These are phyloP conservation scores for Aplodontia rufa DNA, from an alignment of 2,113 vertebrate genomes.

Conservation along the genomic window DNA sequence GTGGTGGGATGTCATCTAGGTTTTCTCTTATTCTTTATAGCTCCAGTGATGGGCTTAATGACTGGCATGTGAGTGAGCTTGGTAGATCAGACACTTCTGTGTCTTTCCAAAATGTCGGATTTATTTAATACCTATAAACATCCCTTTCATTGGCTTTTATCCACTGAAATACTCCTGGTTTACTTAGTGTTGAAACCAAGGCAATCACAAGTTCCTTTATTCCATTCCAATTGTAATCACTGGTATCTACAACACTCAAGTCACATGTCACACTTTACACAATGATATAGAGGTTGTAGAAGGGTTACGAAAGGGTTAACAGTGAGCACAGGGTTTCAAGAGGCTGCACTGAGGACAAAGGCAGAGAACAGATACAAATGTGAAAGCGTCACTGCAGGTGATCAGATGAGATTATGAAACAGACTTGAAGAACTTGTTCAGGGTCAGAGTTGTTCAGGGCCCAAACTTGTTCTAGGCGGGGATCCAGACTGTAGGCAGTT, in stretches of 20 bases:
- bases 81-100: no score
- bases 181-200: background rate
- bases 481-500: background rate
- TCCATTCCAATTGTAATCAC: background rate
- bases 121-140: background rate
- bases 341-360: background rate
- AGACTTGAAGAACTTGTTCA: no score
- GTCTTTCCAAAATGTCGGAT: background rate
- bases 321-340: background rate
- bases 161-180: background rate
- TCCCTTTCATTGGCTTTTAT: background rate
- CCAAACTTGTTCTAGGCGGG: background rate
- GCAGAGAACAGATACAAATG: background rate
- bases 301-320: background rate
- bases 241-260: background rate
- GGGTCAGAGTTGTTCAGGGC: background rate
- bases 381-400: background rate
- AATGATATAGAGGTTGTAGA: background rate
- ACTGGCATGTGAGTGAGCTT: no score
- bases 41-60: background rate
- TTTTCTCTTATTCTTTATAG: background rate
- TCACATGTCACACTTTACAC: background rate
- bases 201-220: background rate
- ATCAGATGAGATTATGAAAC: background rate
- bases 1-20: background rate